These are phyloP conservation scores for Tachysurus vachellii DNA, from an alignment of 2,113 vertebrate species.

Conservation along the genomic window DNA sequence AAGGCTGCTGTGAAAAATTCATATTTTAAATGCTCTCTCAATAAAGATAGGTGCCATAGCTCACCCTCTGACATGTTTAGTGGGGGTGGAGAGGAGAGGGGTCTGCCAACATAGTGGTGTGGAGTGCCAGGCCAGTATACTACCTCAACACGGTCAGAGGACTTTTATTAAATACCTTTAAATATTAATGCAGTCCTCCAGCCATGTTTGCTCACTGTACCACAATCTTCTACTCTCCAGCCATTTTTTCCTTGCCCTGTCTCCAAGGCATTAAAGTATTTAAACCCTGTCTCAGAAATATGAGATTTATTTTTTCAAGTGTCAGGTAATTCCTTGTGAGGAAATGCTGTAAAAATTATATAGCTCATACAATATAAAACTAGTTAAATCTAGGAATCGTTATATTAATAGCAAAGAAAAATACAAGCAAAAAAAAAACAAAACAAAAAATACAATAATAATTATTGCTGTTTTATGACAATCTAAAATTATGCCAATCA, in stretches of 20 bases:
- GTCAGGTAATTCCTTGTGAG: slow-evolving; percentile 8
- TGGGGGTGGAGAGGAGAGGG: slow-evolving; percentile 50
- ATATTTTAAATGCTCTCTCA: slow-evolving; percentile 64
- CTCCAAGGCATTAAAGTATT: slow-evolving; percentile 40
- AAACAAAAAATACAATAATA: background rate
- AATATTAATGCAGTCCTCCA: slow-evolving; percentile 51
- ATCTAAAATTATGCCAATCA: background rate
- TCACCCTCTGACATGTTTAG: slow-evolving; percentile 58
- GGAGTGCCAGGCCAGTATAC: slow-evolving; percentile 44
- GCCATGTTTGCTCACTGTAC: slow-evolving; percentile 58
- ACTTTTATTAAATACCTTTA: slow-evolving; percentile 62
- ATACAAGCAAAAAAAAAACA: too few species aligned
- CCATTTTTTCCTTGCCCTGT: background rate
- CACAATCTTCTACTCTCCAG: slow-evolving; percentile 41
- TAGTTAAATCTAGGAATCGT: background rate
- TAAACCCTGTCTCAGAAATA: slow-evolving; percentile 30
- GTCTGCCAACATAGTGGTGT: slow-evolving; percentile 32
- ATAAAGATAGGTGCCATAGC: slow-evolving; percentile 56
- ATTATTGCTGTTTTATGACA: background rate
- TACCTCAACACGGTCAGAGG: slow-evolving; percentile 46
- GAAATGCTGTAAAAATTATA: background rate
- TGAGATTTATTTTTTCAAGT: background rate
- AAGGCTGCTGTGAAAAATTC: slow-evolving; percentile 58
- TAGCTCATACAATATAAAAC: background rate
- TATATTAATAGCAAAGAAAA: background rate